These are phyloP conservation scores for Pristionchus japonicus DNA, from an alignment of 2,888 invertebrate genomes.

Conservation along the genomic window DNA sequence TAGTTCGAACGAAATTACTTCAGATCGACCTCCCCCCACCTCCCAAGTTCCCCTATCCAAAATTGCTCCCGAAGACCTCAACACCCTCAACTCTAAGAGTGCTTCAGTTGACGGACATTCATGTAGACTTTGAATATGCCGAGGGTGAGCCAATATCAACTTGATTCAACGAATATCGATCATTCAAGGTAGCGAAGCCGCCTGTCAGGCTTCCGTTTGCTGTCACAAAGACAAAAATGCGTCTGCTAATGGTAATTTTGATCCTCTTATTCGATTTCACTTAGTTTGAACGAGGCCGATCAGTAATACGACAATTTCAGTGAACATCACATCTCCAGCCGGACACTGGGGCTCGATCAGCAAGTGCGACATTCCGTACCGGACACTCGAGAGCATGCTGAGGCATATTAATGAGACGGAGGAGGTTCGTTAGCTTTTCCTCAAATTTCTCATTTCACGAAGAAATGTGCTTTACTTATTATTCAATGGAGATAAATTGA, in stretches of 20 bases:
- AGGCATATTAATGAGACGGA: slow-evolving; percentile 74
- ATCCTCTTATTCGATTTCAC: background rate
- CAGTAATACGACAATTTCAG: background rate
- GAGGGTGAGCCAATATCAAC: background rate
- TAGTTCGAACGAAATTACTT: background rate
- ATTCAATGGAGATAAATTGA: background rate
- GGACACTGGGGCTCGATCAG: slow-evolving; percentile 96
- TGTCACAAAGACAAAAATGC: background rate
- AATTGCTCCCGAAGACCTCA: background rate
- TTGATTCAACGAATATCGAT: no score
- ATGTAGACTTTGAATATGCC: slow-evolving; percentile 92
- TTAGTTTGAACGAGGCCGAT: no score
- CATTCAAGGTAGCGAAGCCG: background rate
- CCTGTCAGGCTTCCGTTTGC: slow-evolving; percentile 6
- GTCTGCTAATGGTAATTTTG: background rate
- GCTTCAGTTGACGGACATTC: slow-evolving; percentile 94
- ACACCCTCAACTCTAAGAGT: slow-evolving; percentile 82
- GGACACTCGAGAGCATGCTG: slow-evolving; percentile 92
- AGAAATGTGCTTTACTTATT: background rate
- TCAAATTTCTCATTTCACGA: background rate
- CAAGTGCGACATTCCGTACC: slow-evolving; percentile 92
- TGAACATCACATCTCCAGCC: slow-evolving; percentile 78
- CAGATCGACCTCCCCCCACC: slow-evolving; percentile 2
- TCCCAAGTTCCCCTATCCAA: slow-evolving; percentile 14
- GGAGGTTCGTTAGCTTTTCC: background rate